These are phyloP conservation scores for Neomorphus geoffroyi DNA, from an alignment of 2,797 vertebrate species.

Conservation along the genomic window DNA sequence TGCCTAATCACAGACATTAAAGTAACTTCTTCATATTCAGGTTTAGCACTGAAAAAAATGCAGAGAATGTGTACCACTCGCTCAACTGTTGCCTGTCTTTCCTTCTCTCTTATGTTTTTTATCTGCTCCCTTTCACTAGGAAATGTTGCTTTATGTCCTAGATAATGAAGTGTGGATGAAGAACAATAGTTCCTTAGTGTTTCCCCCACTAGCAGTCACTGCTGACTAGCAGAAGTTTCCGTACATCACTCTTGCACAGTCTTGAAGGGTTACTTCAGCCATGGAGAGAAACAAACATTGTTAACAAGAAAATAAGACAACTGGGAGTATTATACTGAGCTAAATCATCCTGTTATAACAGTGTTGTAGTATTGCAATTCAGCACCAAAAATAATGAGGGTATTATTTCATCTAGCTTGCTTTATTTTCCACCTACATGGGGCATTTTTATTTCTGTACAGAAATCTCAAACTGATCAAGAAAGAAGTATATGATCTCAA, in stretches of 20 bases:
- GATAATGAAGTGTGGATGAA: background rate
- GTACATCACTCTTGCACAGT: background rate
- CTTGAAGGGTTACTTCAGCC: background rate
- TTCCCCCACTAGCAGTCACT: background rate
- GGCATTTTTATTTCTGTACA: conserved; percentile 1
- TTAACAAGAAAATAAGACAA: conserved; percentile 32
- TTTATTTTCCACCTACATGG: background rate
- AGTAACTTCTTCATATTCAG: background rate
- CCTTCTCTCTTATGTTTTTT: background rate
- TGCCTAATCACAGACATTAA: background rate
- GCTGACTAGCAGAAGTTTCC: background rate
- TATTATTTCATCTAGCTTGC: conserved; percentile 8
- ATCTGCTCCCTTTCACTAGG: background rate
- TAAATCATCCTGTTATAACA: conserved; percentile 20
- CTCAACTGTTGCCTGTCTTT: background rate
- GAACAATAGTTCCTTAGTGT: background rate
- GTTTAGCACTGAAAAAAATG: background rate
- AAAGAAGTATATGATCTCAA: background rate
- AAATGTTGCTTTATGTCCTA: background rate
- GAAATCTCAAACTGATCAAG: background rate
- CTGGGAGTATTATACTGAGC: background rate
- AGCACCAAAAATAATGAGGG: conserved; percentile 11
- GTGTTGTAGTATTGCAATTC: background rate
- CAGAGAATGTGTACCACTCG: background rate
- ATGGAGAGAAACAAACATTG: background rate